Evolutionary conservation across 2,888 invertebrate genomes (phyloP).

Genomic region (Limnephilus rhombicus): DNA sequence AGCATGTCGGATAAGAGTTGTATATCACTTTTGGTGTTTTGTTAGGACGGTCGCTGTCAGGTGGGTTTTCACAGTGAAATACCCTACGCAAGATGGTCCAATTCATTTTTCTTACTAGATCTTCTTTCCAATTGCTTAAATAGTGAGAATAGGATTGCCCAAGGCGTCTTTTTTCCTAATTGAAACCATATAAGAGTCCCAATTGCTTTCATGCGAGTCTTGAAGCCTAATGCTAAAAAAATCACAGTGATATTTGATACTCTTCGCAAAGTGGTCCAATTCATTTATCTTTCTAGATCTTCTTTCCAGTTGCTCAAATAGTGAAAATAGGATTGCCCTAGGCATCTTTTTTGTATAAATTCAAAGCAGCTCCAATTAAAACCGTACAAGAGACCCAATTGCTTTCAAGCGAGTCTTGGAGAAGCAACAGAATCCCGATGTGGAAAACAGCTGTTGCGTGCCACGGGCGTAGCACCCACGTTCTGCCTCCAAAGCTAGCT

Average conservation of each 20-base stretch:
- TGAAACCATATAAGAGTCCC: not conserved
- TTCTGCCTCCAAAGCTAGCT: no score
- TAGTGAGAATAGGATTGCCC: not conserved
- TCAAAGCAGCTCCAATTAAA: no score
- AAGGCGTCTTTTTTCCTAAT: not conserved
- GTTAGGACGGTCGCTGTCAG: slow-evolving; percentile 40
- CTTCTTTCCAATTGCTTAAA: not conserved
- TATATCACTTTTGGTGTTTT: slow-evolving; percentile 42
- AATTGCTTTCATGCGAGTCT: no score
- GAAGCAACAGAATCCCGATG: no score
- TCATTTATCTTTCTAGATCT: not conserved
- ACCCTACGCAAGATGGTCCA: not conserved
- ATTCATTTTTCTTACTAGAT: not conserved
- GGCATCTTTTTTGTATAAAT: no score
- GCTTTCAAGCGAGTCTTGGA: no score
- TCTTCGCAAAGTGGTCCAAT: not conserved
- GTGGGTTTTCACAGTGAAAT: not conserved
- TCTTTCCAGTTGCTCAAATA: not conserved
- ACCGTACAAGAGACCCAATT: no score
- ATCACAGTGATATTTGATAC: not conserved
- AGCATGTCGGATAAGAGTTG: slow-evolving; percentile 43
- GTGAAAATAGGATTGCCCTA: no score
- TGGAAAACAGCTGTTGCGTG: no score
- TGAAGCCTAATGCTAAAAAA: no score
- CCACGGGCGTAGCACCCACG: no score